Evolutionary conservation across 2,888 invertebrate genomes (phyloP).

Genomic region (Panzeria rudis): DNA sequence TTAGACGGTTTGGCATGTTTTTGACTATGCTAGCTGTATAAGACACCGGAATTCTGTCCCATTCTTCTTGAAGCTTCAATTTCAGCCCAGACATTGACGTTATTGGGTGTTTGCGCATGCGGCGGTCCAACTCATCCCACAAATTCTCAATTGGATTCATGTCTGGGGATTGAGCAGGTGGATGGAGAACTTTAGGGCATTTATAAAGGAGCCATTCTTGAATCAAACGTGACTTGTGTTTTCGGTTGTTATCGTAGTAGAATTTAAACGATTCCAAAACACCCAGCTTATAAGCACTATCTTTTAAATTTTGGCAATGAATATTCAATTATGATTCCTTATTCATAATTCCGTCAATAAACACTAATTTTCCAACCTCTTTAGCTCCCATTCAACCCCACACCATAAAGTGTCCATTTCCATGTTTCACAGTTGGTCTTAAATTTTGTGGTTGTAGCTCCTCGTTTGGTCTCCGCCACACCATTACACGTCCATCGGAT

Average conservation of each 20-base stretch:
- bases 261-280: not conserved
- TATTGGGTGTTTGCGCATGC: conserved; percentile 1
- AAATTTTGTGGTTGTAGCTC: conserved; percentile 40
- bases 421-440: conserved; percentile 4
- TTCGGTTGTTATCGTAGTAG: conserved; percentile 1
- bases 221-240: not conserved
- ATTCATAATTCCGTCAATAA: conserved; percentile 7
- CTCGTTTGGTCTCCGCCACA: conserved; percentile 31
- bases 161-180: conserved; percentile 11
- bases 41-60: not conserved
- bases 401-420: not conserved
- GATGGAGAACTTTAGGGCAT: not conserved
- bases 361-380: not conserved
- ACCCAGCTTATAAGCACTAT: not conserved
- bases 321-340: not conserved
- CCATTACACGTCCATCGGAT: not conserved
- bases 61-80: conserved; percentile 34
- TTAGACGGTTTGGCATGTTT: conserved; percentile 23
- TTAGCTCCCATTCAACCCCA: not conserved
- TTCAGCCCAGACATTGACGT: conserved; percentile 7
- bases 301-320: not conserved
- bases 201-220: conserved; percentile 7
- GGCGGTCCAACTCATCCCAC: conserved; percentile 29
- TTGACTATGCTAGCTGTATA: not conserved
- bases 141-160: conserved; percentile 2